Evolutionary conservation across 1,140 invertebrate genomes (phyloP), one percentile per base, ranked within the genome.

Genomic region (Papilio machaon): DNA sequence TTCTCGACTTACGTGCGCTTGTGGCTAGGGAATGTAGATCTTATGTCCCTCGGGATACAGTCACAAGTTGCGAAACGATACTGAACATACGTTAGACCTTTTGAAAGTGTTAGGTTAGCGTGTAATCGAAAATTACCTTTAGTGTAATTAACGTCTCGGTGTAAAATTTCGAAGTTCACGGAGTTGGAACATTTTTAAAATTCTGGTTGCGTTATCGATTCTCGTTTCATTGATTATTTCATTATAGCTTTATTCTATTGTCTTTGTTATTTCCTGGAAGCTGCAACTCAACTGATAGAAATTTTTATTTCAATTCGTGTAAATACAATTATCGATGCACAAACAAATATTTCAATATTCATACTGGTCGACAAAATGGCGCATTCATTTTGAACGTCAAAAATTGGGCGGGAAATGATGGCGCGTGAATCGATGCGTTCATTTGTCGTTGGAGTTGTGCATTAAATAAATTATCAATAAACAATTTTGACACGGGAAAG

Each of bases 401-500:
- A 88, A 89, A 88, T 86, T 76, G 49, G 76, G 67, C 77, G 73
- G 80, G 73, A 86, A 85, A 86, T 86, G 85, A 83, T 82, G 85
- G 83, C 86, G 87, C 85, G 87, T 85, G 87, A 88, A 88, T 11
- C 85, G 74, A 80, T 73, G 84, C 85, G 89, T 92, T 90, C 88
- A 89, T 91, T 90, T 86, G 85, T 85, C 87, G 88, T 85, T 84
- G 86, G 88, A 88, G 87, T 81, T 83, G 78, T 83, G 86, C 88
- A 89, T 87, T 86, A 92, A 90, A 90, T 89, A 91, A 92, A 92
- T 92, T 89, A 92, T 92, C 91, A 88, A 85, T 85, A 88, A 89
- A 91, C 91, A 93, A 91, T 91, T 91, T 91, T 86, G 88, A 92
- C 90, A 92, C 87, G 90, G 81, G 88, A 94, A 92, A 85, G 90